Conservation (phyloP, 2,113 vertebrate species). For the Seriola dumerili region DNA sequence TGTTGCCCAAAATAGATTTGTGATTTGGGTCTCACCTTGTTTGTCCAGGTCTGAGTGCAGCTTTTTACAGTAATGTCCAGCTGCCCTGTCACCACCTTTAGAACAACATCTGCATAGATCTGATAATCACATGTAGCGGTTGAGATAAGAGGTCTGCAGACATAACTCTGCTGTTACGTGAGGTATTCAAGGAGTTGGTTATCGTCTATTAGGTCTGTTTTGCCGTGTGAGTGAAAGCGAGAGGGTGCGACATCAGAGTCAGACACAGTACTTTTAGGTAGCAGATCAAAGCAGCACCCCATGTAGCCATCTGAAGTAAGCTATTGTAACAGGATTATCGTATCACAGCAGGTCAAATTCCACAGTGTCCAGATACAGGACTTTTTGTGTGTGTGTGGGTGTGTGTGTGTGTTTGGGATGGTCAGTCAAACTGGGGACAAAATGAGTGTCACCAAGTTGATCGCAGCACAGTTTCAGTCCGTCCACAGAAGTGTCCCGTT, state of each 20-base stretch:
- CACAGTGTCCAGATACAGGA: conserved; percentile 48
- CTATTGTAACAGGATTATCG: conserved; percentile 74
- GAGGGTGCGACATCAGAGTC: conserved; percentile 1
- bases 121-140: conserved; percentile 27
- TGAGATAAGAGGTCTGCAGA: conserved; percentile 36
- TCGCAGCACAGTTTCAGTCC: background rate
- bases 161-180: background rate
- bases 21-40: background rate
- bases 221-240: background rate
- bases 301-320: conserved; percentile 56
- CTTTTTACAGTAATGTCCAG: conserved; percentile 1
- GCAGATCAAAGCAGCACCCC: conserved; percentile 63
- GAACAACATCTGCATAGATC: conserved; percentile 20
- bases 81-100: background rate
- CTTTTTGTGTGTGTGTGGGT: background rate
- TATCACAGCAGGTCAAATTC: conserved; percentile 68
- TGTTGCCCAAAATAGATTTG: background rate
- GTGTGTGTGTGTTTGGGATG: background rate
- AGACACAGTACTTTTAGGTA: conserved; percentile 53
- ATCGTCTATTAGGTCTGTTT: background rate
- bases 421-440: background rate
- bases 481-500: background rate
- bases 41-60: conserved; percentile 1
- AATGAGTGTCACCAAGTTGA: background rate
- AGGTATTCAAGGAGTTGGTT: background rate